These are phyloP conservation scores for Sinocyclocheilus maitianheensis DNA, from an alignment of 2,113 vertebrate species.

Conservation along the genomic window DNA sequence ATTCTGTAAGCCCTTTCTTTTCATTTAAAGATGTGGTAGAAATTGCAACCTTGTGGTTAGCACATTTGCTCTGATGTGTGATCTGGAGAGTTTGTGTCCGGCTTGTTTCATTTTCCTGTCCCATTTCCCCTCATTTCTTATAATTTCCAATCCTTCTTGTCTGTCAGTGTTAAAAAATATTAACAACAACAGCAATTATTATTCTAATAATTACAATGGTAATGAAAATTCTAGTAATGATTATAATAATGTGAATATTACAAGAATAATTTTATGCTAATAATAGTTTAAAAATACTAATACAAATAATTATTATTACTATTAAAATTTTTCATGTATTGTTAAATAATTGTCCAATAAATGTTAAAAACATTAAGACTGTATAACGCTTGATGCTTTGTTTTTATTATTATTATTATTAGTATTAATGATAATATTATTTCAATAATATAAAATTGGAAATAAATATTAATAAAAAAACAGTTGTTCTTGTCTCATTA, in stretches of 20 bases:
- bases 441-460: too few relatives aligned
- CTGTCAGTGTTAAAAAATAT: not conserved
- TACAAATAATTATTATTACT: not conserved
- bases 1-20: not conserved
- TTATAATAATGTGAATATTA: not conserved
- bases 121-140: not conserved
- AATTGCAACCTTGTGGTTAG: not conserved
- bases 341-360: not conserved
- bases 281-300: not conserved
- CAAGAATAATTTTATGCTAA: not conserved
- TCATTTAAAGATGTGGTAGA: not conserved
- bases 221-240: not conserved
- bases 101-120: not conserved
- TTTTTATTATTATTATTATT: not conserved
- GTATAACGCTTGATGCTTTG: not conserved
- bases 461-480: too few relatives aligned
- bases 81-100: not conserved
- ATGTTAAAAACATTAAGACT: not conserved
- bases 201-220: not conserved
- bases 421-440: too few relatives aligned
- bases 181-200: not conserved
- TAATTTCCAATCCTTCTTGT: not conserved
- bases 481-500: not conserved
- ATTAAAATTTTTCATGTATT: not conserved
- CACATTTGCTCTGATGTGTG: not conserved